Evolutionary conservation across 2,888 invertebrate species (phyloP).

Genomic region (Lithophane socia): DNA sequence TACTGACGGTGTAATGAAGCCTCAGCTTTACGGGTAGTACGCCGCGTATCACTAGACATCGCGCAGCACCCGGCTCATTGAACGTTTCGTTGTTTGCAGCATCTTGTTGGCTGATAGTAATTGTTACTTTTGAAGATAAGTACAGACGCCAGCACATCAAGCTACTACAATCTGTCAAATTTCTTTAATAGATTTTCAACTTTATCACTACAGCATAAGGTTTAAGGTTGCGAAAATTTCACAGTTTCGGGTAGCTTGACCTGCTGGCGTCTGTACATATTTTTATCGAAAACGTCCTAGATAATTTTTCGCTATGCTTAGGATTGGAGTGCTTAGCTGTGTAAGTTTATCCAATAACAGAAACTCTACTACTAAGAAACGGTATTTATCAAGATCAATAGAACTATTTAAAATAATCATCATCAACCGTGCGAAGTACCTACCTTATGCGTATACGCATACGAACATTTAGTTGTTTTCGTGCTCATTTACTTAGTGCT

Average conservation of each 20-base stretch:
- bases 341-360: background rate
- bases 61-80: background rate
- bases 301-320: too few species aligned
- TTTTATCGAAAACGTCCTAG: background rate
- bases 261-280: too few species aligned
- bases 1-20: constrained; percentile 40
- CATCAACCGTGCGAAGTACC: background rate
- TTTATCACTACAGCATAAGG: too few species aligned
- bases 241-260: too few species aligned
- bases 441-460: too few species aligned
- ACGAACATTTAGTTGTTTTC: too few species aligned
- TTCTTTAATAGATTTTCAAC: too few species aligned
- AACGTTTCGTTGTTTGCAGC: constrained; percentile 7
- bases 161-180: too few species aligned
- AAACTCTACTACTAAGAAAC: background rate
- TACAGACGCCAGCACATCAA: too few species aligned
- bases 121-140: background rate
- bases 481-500: background rate
- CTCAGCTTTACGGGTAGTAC: constrained; percentile 24
- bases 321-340: too few species aligned
- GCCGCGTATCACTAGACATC: constrained; percentile 36
- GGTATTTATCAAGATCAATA: background rate
- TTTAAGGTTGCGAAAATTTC: too few species aligned
- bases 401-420: background rate
- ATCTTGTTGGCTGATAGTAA: background rate